A percentile compares a stretch with the other conserved stretches of the same genome.
Conservation (phyloP, 2,888 invertebrate genomes). For the Limnephilus marmoratus region DNA sequence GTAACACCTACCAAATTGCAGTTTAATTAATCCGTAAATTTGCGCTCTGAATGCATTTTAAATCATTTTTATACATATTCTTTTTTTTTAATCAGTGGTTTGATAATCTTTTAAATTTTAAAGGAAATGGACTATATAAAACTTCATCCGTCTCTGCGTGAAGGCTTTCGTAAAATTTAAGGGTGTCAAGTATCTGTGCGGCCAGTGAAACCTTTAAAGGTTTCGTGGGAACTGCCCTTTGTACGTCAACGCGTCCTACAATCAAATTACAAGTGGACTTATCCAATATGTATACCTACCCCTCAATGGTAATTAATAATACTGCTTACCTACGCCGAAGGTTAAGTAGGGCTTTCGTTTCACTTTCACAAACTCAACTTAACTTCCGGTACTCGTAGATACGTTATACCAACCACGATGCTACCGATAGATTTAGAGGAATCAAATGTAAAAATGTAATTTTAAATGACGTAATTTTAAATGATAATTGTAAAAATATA, state of each 20-base stretch:
- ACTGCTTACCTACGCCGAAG: background rate
- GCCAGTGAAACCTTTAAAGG: constrained; percentile 41
- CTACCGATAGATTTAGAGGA: too few relatives aligned
- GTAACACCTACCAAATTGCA: too few relatives aligned
- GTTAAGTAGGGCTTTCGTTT: background rate
- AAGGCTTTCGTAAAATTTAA: background rate
- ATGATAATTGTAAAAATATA: too few relatives aligned
- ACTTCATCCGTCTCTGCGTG: background rate
- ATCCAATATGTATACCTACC: background rate
- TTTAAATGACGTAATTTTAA: too few relatives aligned
- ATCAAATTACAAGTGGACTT: constrained; percentile 40
- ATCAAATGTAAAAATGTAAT: too few relatives aligned
- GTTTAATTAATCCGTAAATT: too few relatives aligned
- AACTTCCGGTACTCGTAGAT: too few relatives aligned
- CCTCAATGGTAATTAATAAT: background rate
- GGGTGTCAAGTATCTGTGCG: constrained; percentile 33
- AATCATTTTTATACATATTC: too few relatives aligned
- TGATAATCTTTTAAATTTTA: too few relatives aligned
- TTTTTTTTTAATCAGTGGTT: too few relatives aligned
- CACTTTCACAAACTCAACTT: background rate
- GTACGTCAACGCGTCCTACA: constrained; percentile 10
- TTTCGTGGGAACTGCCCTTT: constrained; percentile 41
- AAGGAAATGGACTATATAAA: background rate
- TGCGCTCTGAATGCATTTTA: too few relatives aligned
- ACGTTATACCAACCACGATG: too few relatives aligned